Percentiles rank a stretch among this genome's conserved stretches.
Conservation (phyloP, 2,797 vertebrate genomes). For the Manis javanica region DNA sequence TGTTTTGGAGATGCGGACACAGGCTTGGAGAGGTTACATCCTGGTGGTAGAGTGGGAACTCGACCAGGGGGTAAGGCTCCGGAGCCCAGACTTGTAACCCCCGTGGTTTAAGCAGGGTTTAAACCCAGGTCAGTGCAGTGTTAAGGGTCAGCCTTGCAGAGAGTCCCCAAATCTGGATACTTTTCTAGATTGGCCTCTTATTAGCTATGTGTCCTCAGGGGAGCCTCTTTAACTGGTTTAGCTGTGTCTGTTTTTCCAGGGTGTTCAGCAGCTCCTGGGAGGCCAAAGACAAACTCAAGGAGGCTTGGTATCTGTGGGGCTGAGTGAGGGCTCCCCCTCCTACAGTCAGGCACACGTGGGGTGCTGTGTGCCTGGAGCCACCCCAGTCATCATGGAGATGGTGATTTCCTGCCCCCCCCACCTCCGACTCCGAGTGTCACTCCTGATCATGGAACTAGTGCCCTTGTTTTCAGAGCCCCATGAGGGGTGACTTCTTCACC, state of each 20-base stretch:
- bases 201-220: not conserved
- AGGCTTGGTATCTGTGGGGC: not conserved
- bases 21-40: not conserved
- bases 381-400: not conserved
- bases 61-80: not conserved
- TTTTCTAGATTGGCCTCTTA: not conserved
- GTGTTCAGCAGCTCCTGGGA: not conserved
- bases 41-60: not conserved
- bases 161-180: not conserved
- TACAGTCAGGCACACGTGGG: not conserved
- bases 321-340: not conserved
- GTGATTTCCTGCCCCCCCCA: conserved; percentile 12
- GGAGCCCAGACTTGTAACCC: not conserved
- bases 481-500: not conserved
- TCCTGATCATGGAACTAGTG: not conserved
- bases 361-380: not conserved
- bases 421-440: not conserved
- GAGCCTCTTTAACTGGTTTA: not conserved
- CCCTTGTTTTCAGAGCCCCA: conserved; percentile 11
- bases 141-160: not conserved
- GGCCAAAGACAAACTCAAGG: not conserved
- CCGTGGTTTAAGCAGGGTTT: not conserved
- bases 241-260: not conserved
- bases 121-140: not conserved
- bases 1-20: not conserved